Percentiles rank a stretch among this genome's conserved stretches.
phyloP scores from a whole-genome alignment of 2,797 vertebrate species.

The Crocodylus rhombifer region DNA sequence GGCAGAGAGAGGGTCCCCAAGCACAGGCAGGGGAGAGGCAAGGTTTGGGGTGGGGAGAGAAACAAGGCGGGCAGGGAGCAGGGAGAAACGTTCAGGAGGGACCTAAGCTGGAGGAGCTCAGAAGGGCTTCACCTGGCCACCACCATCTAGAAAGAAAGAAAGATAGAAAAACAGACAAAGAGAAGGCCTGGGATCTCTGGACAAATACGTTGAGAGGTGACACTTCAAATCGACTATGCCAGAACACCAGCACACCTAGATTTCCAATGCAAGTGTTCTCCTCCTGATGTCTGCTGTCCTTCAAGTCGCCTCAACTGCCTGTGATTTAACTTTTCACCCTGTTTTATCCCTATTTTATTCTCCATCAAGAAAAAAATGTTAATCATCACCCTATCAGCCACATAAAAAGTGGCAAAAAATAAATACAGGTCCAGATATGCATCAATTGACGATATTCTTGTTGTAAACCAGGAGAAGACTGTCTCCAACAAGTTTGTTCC shows the following conservation, averaged over 20 bases:
- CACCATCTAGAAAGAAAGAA: too few species aligned
- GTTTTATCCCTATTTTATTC: conserved; percentile 33
- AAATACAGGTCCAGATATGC: conserved; percentile 15
- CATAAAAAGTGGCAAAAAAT: conserved; percentile 29
- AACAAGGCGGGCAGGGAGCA: too few species aligned
- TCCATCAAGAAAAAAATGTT: conserved; percentile 48
- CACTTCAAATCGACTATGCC: conserved; percentile 19
- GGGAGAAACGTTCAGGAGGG: too few species aligned
- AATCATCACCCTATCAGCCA: conserved; percentile 36
- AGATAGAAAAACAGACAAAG: background rate
- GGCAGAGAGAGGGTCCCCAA: too few species aligned
- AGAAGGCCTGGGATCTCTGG: background rate
- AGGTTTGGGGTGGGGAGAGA: too few species aligned
- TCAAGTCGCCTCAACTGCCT: conserved; percentile 15
- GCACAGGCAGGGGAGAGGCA: too few species aligned
- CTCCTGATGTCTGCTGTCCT: conserved; percentile 6
- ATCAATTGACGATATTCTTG: conserved; percentile 17
- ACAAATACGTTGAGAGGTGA: background rate
- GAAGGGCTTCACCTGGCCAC: too few species aligned
- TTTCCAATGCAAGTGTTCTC: background rate
- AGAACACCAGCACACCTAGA: conserved; percentile 6
- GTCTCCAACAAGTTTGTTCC: conserved; percentile 3
- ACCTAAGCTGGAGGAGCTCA: too few species aligned
- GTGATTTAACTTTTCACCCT: conserved; percentile 53
- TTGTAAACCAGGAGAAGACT: conserved; percentile 33